Conservation (phyloP, 2,797 vertebrate genomes). For the Mycteria americana region DNA sequence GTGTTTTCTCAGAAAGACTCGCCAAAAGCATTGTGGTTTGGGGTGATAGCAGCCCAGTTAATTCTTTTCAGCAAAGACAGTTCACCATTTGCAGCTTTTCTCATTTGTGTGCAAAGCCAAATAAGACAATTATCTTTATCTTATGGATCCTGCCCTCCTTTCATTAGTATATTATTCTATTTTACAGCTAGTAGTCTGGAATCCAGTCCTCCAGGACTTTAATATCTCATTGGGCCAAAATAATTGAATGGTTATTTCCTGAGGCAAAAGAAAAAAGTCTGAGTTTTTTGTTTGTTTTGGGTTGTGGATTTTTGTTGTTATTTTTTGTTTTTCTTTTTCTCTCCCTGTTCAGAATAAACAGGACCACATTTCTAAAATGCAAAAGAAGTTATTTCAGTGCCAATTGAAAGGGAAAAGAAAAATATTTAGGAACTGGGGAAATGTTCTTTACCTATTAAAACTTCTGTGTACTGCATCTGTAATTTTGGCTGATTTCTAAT, state of each 20-base stretch:
- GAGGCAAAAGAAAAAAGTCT: not conserved
- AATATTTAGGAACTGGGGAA: not conserved
- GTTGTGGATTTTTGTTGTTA: not conserved
- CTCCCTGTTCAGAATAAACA: not conserved
- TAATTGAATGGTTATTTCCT: not conserved
- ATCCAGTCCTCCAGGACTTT: not conserved
- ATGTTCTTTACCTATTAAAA: not conserved
- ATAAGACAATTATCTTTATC: not conserved
- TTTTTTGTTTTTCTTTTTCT: not conserved
- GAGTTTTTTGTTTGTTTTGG: not conserved
- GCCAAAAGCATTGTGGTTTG: not conserved
- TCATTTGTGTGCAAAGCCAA: not conserved
- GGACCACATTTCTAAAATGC: not conserved
- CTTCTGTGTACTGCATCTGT: not conserved
- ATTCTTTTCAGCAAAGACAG: not conserved
- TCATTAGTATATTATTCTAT: not conserved
- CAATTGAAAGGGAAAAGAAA: not conserved
- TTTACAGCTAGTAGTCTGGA: not conserved
- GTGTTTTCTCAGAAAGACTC: not conserved
- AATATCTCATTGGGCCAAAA: not conserved
- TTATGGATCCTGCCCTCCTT: not conserved
- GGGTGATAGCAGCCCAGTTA: not conserved
- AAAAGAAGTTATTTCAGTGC: not conserved
- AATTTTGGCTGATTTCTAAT: not conserved
- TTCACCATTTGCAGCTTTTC: not conserved